These are phyloP conservation scores for Steinernema scapterisci DNA, from an alignment of 2,888 invertebrate species.

Conservation along the genomic window DNA sequence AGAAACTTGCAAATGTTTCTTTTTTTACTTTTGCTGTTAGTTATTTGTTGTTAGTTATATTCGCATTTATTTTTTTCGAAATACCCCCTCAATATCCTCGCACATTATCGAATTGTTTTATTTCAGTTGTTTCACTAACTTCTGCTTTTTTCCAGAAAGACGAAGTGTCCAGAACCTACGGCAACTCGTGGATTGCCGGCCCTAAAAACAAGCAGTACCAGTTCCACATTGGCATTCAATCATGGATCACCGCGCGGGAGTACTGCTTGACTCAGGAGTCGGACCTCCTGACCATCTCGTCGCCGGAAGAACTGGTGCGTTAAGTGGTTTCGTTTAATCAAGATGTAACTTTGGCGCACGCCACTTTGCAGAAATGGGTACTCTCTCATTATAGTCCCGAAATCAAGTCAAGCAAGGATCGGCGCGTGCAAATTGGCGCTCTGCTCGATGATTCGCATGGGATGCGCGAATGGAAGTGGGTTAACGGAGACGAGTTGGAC, in stretches of 20 bases:
- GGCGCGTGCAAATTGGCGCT: conserved; percentile 41
- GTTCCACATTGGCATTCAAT: conserved; percentile 56
- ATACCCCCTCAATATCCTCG: too few species aligned
- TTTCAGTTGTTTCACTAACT: too few species aligned
- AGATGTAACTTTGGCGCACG: neutral
- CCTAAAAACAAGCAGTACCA: conserved; percentile 53
- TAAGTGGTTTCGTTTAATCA: conserved; percentile 35
- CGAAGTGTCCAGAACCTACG: conserved; percentile 14
- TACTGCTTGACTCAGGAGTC: conserved; percentile 55
- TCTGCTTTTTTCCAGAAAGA: neutral
- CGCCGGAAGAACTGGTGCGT: conserved; percentile 45
- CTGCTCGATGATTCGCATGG: conserved; percentile 32
- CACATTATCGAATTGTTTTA: too few species aligned
- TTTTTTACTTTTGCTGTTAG: too few species aligned
- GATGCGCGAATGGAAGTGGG: conserved; percentile 46
- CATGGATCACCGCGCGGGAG: conserved; percentile 54
- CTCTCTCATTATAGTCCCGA: conserved; percentile 46
- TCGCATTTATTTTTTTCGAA: too few species aligned
- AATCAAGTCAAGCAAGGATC: conserved; percentile 30
- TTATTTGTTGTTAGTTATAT: too few species aligned
- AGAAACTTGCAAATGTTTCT: too few species aligned
- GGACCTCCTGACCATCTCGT: conserved; percentile 50
- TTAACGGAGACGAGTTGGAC: conserved; percentile 42
- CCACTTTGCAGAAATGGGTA: conserved; percentile 45
- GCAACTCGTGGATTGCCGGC: conserved; percentile 47